Evolutionary conservation across 2,888 invertebrate species (phyloP).

Genomic region (Tetropium fuscum): DNA sequence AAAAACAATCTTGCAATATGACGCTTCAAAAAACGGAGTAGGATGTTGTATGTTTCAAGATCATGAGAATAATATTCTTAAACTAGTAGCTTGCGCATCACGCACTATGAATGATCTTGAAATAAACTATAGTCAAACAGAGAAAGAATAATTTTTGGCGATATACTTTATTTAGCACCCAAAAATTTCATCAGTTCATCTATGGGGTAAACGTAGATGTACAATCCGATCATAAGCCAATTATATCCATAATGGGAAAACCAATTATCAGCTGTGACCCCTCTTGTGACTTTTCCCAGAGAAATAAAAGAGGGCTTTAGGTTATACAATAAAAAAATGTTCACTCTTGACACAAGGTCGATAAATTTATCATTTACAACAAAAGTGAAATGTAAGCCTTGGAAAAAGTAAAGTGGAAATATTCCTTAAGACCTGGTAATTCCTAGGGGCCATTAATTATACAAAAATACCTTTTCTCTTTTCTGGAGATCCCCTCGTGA

Average conservation of each 20-base stretch:
- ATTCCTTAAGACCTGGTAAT: no score
- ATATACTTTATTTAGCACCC: slow-evolving; percentile 36
- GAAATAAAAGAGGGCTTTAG: no score
- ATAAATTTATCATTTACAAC: no score
- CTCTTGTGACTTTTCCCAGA: no score
- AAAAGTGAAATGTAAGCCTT: no score
- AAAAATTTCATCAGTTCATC: slow-evolving; percentile 43
- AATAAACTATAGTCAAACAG: slow-evolving; percentile 21
- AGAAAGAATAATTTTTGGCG: slow-evolving; percentile 38
- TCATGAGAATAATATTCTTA: slow-evolving; percentile 24
- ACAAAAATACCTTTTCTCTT: no score
- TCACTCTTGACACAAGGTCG: no score
- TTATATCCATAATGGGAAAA: background rate
- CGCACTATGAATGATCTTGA: slow-evolving; percentile 25
- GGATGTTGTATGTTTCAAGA: slow-evolving; percentile 11
- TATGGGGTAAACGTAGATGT: slow-evolving; percentile 36
- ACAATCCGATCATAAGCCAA: background rate
- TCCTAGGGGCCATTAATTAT: no score
- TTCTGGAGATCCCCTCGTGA: no score
- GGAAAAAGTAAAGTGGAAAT: no score
- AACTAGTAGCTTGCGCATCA: slow-evolving; percentile 31
- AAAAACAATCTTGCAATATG: slow-evolving; percentile 38
- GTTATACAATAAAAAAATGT: no score
- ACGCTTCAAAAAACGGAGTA: slow-evolving; percentile 38
- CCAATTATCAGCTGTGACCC: no score